Percentiles rank a stretch among this genome's conserved stretches.
Conservation (phyloP, 2,797 vertebrate species). For the Tiaroga cobitis region DNA sequence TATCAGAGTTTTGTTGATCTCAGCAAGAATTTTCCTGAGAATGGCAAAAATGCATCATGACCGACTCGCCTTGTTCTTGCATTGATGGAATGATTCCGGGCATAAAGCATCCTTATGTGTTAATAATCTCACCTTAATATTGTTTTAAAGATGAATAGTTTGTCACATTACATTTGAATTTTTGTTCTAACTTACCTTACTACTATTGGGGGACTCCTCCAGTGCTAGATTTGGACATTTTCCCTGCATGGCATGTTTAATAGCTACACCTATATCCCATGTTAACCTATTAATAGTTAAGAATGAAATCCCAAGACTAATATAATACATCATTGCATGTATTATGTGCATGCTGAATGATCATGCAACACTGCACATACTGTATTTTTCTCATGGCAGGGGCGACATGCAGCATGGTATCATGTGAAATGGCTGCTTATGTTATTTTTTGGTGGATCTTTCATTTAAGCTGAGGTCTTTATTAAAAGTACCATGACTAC, state of each 20-base stretch:
- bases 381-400: neutral
- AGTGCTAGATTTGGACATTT: neutral
- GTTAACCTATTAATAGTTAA: neutral
- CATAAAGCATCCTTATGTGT: slow-evolving; percentile 17
- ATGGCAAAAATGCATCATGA: slow-evolving; percentile 78
- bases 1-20: slow-evolving; percentile 18
- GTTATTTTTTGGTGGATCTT: neutral
- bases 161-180: neutral
- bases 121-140: neutral
- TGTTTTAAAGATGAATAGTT: neutral
- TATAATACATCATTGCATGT: neutral
- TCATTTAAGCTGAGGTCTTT: neutral
- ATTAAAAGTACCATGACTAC: neutral
- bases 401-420: neutral
- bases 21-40: slow-evolving; percentile 61
- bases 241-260: slow-evolving; percentile 40
- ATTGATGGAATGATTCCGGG: slow-evolving; percentile 36
- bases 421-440: neutral
- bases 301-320: neutral
- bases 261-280: neutral
- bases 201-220: neutral
- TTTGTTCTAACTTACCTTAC: neutral
- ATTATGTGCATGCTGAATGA: slow-evolving; percentile 6
- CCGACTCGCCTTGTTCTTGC: slow-evolving; percentile 49
- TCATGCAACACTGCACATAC: neutral